Percentiles rank a stretch among this genome's conserved stretches.
Evolutionary conservation across 2,113 vertebrate genomes (phyloP).

Genomic region (Oophaga pumilio): DNA sequence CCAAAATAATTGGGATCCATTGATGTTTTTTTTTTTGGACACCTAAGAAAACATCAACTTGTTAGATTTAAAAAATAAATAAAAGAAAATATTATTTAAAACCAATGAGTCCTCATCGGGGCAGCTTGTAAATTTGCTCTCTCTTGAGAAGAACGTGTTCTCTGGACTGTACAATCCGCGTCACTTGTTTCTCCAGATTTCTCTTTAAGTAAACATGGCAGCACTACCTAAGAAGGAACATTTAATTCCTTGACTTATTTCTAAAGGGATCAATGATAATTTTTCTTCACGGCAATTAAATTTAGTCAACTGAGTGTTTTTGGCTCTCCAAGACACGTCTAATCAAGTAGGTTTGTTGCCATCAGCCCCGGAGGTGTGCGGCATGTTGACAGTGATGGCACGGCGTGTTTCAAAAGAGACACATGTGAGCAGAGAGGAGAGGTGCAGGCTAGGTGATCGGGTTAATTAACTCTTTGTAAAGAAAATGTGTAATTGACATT

Average conservation of each 20-base stretch:
- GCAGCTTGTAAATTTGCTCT: background rate
- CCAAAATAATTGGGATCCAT: background rate
- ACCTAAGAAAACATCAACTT: too few species aligned
- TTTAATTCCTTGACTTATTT: constrained; percentile 32
- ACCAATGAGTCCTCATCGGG: background rate
- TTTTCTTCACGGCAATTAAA: constrained; percentile 49
- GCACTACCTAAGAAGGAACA: background rate
- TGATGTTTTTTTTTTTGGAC: too few species aligned
- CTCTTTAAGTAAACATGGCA: constrained; percentile 32
- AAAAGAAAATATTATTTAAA: background rate
- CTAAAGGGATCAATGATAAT: constrained; percentile 41
- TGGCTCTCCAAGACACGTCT: constrained; percentile 25
- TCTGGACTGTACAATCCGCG: background rate
- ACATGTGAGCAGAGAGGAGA: constrained; percentile 44
- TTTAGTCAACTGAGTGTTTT: constrained; percentile 38
- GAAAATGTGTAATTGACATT: constrained; percentile 51
- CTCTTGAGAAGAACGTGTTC: background rate
- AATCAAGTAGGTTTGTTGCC: constrained; percentile 42
- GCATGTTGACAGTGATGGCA: constrained; percentile 39
- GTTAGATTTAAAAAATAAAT: background rate
- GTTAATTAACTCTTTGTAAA: constrained; percentile 48
- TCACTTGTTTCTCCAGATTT: background rate
- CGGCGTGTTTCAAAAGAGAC: constrained; percentile 19
- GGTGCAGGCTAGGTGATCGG: constrained; percentile 36
- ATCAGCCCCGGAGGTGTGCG: constrained; percentile 33